Evolutionary conservation across 2,888 invertebrate species (phyloP), one percentile per base, ranked within the genome.

Genomic region (Ceriagrion tenellum): DNA sequence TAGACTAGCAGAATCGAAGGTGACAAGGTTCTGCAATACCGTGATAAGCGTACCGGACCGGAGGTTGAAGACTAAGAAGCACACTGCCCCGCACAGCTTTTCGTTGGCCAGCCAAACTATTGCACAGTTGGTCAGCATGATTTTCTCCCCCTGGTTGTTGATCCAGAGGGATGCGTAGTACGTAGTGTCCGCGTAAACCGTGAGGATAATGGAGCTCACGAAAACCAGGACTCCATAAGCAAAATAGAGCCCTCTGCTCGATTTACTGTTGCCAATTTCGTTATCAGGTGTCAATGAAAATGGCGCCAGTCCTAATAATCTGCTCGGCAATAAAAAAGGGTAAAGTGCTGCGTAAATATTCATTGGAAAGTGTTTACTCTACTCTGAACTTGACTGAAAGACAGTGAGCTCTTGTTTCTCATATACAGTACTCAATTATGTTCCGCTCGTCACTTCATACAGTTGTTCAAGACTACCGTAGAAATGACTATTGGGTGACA

Each of bases 81-180:
- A 81, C 35, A n/a, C 81, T 35, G 35, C 35, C 0, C 81, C 81
- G 35, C 35, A 81, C 0, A 81, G 13, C 81, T 81, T 81, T 18
- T 81, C 81, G 81, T 81, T 81, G 81, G 16, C 81, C 30, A 81
- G 81, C 81, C 81, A 81, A 35, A 81, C 13, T 16, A 81, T 30
- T 6, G 81, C 81, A 12, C n/a, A n/a, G 12, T 35, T 81, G 30
- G 81, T 81, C 81, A 81, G 30, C 81, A 81, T 81, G 16, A 13
- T 81, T 35, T 81, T 81, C 35, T 81, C 81, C 16, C 81, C 81
- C 81, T 81, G 81, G 81, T 81, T 81, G 81, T 81, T 81, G 81
- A 81, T 35, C 81, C 81, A 81, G 81, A 81, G 81, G 35, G 26
- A 35, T 12, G 35, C 81, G 30, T 13, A 35, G 81, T 35, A 16